A percentile compares a stretch with the other conserved stretches of the same genome.
Conservation (phyloP, 1,140 invertebrate genomes). For the Pygmarrhopalites habei region DNA sequence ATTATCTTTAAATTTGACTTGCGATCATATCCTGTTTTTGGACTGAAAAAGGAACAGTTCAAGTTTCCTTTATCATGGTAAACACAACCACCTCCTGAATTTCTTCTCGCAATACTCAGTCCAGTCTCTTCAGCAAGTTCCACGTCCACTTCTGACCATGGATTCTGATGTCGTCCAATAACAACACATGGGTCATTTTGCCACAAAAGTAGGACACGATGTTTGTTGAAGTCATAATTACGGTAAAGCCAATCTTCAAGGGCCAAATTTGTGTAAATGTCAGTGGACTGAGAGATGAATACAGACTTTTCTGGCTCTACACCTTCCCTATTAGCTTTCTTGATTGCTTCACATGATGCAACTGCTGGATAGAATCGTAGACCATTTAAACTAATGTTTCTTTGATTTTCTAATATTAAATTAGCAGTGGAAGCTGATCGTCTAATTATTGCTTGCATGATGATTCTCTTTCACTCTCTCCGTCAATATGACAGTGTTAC, state of each 20-base stretch:
- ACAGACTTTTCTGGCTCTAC: slow-evolving; percentile 65
- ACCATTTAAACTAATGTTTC: too few relatives aligned
- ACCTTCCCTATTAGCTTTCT: too few relatives aligned
- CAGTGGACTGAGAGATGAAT: slow-evolving; percentile 80
- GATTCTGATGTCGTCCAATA: slow-evolving; percentile 93
- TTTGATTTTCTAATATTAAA: too few relatives aligned
- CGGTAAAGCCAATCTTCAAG: slow-evolving; percentile 90
- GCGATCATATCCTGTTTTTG: slow-evolving; percentile 67
- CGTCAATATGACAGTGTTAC: too few relatives aligned
- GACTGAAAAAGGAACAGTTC: slow-evolving; percentile 83
- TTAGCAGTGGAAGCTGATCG: too few relatives aligned
- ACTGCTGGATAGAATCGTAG: too few relatives aligned
- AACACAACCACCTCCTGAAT: slow-evolving; percentile 93
- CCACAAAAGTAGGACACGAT: slow-evolving; percentile 82
- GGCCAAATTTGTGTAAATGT: slow-evolving; percentile 85
- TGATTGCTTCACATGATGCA: too few relatives aligned
- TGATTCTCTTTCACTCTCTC: too few relatives aligned
- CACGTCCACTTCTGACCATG: slow-evolving; percentile 84
- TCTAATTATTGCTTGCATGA: too few relatives aligned
- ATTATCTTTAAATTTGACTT: slow-evolving; percentile 79
- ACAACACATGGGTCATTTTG: slow-evolving; percentile 87
- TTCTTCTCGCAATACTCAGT: slow-evolving; percentile 70
- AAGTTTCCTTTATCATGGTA: slow-evolving; percentile 92
- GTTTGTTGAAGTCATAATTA: slow-evolving; percentile 69
- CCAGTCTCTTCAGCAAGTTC: slow-evolving; percentile 51